phyloP scores from a whole-genome alignment of 2,888 invertebrate genomes.

The Rhimphoctona megacephalus region DNA sequence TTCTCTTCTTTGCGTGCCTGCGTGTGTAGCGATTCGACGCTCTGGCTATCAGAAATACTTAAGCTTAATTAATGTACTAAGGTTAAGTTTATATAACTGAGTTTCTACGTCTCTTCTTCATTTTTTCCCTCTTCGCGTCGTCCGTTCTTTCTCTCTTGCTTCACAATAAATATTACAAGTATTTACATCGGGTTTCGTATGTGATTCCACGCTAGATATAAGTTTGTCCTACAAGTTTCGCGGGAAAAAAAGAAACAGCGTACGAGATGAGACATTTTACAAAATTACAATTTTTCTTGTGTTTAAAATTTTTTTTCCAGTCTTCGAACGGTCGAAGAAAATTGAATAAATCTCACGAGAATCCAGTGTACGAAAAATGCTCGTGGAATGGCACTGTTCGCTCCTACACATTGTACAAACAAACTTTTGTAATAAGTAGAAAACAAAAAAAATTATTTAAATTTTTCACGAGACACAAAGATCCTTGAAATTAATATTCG shows the following conservation, averaged over 20 bases:
- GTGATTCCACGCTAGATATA: constrained; percentile 64
- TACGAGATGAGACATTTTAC: constrained; percentile 41
- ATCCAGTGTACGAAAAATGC: constrained; percentile 68
- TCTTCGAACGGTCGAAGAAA: constrained; percentile 25
- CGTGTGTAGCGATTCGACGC: constrained; percentile 37
- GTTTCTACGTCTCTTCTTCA: constrained; percentile 59
- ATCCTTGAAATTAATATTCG: constrained; percentile 22
- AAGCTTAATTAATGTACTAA: constrained; percentile 64
- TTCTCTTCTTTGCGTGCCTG: constrained; percentile 31
- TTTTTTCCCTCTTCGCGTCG: not conserved
- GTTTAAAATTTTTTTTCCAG: constrained; percentile 19
- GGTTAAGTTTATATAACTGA: constrained; percentile 60
- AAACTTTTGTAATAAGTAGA: constrained; percentile 29
- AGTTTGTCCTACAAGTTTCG: constrained; percentile 40
- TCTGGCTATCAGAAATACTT: constrained; percentile 47
- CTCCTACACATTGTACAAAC: constrained; percentile 40
- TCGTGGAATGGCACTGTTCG: constrained; percentile 75
- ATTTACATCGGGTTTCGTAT: constrained; percentile 79
- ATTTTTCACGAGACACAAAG: constrained; percentile 9
- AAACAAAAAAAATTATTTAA: constrained; percentile 22
- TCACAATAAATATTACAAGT: constrained; percentile 84
- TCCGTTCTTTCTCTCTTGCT: constrained; percentile 60
- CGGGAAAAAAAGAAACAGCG: constrained; percentile 14
- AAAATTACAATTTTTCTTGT: constrained; percentile 42
- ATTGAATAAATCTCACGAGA: constrained; percentile 45